A percentile compares a stretch with the other conserved stretches of the same genome.
Conservation (phyloP, 1,140 invertebrate genomes). For the Plectrocnemia conspersa region DNA sequence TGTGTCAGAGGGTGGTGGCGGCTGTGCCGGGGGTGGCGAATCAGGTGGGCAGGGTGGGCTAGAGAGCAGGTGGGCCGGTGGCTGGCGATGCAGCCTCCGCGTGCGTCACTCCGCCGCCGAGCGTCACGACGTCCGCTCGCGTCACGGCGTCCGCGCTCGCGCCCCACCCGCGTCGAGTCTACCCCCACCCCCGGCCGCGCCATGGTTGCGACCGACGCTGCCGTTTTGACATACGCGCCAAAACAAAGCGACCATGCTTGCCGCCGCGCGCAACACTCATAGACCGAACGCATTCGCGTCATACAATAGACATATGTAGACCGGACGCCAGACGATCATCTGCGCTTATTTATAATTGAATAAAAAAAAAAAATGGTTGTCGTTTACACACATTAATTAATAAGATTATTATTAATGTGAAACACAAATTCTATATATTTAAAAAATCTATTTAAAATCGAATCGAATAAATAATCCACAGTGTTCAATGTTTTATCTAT, state of each 20-base stretch:
- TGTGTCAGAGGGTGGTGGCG: slow-evolving; percentile 26
- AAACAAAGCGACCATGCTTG: background rate
- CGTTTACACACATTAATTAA: background rate
- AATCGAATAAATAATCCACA: slow-evolving; percentile 28
- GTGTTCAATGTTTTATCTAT: slow-evolving; percentile 31
- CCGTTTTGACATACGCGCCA: too few relatives aligned
- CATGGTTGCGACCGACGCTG: slow-evolving; percentile 26
- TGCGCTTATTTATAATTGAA: background rate
- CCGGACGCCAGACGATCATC: background rate
- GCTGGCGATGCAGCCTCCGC: slow-evolving; percentile 16
- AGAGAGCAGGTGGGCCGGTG: background rate
- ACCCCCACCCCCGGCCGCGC: slow-evolving; percentile 9
- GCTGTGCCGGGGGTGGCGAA: background rate
- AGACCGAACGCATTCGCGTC: background rate
- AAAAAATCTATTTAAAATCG: too few relatives aligned
- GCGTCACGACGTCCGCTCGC: slow-evolving; percentile 27
- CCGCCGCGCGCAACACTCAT: background rate
- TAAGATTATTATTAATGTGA: background rate
- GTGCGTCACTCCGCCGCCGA: slow-evolving; percentile 32
- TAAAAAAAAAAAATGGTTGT: slow-evolving; percentile 2
- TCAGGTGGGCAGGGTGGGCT: background rate
- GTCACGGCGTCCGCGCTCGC: slow-evolving; percentile 14
- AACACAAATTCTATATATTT: slow-evolving; percentile 5
- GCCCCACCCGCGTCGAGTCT: background rate
- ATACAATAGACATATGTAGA: slow-evolving; percentile 10